Conservation (phyloP, 1,140 invertebrate genomes). For the Drosophila fuyamai region DNA sequence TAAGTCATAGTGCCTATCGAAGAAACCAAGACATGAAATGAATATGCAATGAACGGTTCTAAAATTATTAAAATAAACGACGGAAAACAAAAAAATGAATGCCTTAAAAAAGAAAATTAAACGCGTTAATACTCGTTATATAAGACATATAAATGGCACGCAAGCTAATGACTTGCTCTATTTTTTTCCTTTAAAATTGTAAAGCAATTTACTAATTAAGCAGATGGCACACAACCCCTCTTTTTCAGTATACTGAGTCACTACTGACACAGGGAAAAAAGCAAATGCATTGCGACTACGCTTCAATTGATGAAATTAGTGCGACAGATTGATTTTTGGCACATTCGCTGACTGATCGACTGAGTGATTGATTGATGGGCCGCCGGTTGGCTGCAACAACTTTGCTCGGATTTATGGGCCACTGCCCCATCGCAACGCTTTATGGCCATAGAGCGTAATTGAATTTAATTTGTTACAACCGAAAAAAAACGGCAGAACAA, state of each 20-base stretch:
- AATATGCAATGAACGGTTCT: too few species aligned
- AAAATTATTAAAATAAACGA: too few species aligned
- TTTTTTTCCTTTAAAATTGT: too few species aligned
- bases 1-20: too few species aligned
- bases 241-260: not conserved
- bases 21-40: too few species aligned
- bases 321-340: conserved; percentile 41
- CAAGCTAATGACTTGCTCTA: too few species aligned
- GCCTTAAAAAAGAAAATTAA: too few species aligned
- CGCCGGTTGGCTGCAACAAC: conserved; percentile 5
- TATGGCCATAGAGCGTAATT: conserved; percentile 17
- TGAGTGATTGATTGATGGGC: conserved; percentile 46
- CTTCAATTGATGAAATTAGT: conserved; percentile 46
- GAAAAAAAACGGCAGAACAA: not conserved
- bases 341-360: conserved; percentile 39
- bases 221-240: not conserved
- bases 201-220: conserved; percentile 13
- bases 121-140: too few species aligned
- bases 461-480: conserved; percentile 27
- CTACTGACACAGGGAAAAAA: not conserved
- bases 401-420: conserved; percentile 45
- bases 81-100: too few species aligned
- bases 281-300: conserved; percentile 21
- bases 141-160: too few species aligned
- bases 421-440: not conserved